These are phyloP conservation scores for Diadema setosum DNA, from an alignment of 35 echinoderm and acorn worm genomes.

Conservation along the genomic window DNA sequence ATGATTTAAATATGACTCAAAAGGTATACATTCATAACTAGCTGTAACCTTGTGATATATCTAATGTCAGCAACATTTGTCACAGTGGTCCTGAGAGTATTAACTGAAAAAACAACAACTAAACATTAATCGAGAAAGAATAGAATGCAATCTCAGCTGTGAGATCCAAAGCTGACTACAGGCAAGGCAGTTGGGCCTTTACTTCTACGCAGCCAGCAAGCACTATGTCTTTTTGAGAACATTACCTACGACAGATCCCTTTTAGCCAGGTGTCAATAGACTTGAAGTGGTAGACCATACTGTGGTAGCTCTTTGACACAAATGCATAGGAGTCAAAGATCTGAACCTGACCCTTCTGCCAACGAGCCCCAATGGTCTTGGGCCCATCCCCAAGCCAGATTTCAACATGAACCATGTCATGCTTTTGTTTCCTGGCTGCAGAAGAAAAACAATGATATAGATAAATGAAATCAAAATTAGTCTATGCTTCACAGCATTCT, in stretches of 20 bases:
- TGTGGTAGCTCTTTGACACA: conserved; percentile 97
- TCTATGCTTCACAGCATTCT: not conserved
- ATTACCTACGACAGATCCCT: conserved; percentile 90
- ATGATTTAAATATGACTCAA: no score
- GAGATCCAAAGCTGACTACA: no score
- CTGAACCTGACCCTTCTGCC: conserved; percentile 96
- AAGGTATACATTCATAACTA: no score
- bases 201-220: no score
- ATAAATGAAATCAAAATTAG: not conserved
- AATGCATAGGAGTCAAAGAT: conserved; percentile 93
- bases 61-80: no score
- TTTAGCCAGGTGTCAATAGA: conserved; percentile 97
- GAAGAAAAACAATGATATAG: not conserved
- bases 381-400: conserved; percentile 83
- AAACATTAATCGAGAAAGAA: no score
- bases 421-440: conserved; percentile 78
- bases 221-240: no score
- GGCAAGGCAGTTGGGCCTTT: no score
- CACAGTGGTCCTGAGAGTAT: no score
- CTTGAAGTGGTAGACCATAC: conserved; percentile 95
- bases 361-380: conserved; percentile 87
- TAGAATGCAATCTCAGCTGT: no score
- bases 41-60: no score
- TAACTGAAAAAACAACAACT: no score
- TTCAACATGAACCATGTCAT: conserved; percentile 97